Evolutionary conservation across 2,113 vertebrate species (phyloP).

Genomic region (Coryphaenoides rupestris): DNA sequence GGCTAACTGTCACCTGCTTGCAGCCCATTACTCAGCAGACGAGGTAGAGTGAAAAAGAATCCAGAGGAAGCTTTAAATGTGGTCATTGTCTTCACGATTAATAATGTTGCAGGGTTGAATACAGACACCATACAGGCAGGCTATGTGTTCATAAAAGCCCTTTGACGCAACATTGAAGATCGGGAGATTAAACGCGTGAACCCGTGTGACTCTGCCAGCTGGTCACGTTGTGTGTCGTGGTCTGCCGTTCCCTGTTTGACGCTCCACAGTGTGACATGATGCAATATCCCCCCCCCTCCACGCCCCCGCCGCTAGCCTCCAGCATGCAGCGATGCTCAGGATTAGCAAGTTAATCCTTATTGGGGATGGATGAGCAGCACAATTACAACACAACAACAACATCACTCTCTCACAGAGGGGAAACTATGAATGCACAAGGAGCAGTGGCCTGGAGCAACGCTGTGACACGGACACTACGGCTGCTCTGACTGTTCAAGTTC

Average conservation of each 20-base stretch:
- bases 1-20: conserved; percentile 31
- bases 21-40: too few species aligned
- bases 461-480: background rate
- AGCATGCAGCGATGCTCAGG: background rate
- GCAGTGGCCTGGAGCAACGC: background rate
- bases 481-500: background rate
- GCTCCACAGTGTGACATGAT: background rate
- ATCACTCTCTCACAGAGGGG: background rate
- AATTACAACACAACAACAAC: background rate
- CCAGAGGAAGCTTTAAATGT: too few species aligned
- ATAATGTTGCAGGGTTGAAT: too few species aligned
- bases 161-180: background rate
- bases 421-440: background rate
- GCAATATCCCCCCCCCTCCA: too few species aligned
- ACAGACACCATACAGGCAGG: too few species aligned
- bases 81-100: too few species aligned
- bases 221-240: too few species aligned
- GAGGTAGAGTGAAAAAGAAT: too few species aligned
- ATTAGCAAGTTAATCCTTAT: conserved; percentile 1
- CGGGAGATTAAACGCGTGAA: too few species aligned
- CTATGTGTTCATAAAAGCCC: conserved; percentile 6
- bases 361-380: conserved; percentile 1
- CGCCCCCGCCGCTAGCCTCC: background rate
- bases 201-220: too few species aligned
- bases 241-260: background rate